Conservation (phyloP, 2,113 vertebrate species). For the Alligator mississippiensis region DNA sequence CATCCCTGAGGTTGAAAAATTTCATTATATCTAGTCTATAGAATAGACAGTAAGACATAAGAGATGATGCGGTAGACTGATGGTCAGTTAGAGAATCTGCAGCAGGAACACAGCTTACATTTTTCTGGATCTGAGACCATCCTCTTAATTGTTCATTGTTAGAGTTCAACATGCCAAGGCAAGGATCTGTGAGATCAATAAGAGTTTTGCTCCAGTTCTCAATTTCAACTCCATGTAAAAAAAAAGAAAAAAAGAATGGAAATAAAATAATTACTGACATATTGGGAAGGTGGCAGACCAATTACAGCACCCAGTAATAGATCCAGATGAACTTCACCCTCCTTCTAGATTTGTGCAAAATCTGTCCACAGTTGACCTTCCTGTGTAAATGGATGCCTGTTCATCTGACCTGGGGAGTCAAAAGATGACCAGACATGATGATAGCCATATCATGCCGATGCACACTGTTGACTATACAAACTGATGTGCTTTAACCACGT, state of each 20-base stretch:
- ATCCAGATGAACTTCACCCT: no score
- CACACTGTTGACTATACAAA: no score
- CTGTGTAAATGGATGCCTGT: no score
- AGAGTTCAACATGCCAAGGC: fast-evolving
- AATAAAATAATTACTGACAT: no score
- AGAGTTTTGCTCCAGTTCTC: neutral
- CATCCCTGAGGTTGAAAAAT: neutral
- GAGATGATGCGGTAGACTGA: neutral
- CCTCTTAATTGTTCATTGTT: neutral
- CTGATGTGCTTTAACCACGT: no score
- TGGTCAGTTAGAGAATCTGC: neutral
- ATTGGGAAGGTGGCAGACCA: no score
- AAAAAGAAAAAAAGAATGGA: neutral
- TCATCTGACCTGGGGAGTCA: no score
- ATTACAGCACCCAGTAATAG: no score
- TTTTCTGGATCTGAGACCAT: neutral
- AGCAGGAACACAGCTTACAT: fast-evolving
- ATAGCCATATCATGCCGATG: no score
- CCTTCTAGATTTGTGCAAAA: no score
- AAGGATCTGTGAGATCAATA: neutral
- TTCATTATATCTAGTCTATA: neutral
- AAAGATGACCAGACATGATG: no score
- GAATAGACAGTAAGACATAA: neutral
- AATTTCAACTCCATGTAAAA: neutral
- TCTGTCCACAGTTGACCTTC: no score